Evolutionary conservation across 2,888 invertebrate species (phyloP).

Genomic region (Gnatocerus cornutus): DNA sequence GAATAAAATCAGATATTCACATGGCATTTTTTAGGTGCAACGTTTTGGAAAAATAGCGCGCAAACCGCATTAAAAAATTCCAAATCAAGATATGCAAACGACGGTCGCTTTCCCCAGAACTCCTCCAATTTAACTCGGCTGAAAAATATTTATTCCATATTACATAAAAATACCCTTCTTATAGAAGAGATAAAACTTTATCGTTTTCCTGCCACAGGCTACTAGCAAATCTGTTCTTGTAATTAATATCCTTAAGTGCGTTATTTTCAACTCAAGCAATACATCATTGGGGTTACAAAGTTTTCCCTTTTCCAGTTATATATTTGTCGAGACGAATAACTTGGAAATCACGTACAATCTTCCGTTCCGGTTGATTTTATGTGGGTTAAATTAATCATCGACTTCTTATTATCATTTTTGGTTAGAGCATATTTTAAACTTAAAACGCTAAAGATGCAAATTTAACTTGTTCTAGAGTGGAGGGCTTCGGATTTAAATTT

Average conservation of each 20-base stretch:
- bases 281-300: constrained; percentile 19
- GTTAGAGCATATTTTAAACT: constrained; percentile 28
- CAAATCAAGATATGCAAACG: constrained; percentile 43
- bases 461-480: constrained; percentile 20
- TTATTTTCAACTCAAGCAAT: constrained; percentile 21
- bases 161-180: constrained; percentile 19
- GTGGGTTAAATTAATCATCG: constrained; percentile 33
- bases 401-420: constrained; percentile 34
- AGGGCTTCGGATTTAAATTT: constrained; percentile 36
- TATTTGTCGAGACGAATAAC: too few species aligned
- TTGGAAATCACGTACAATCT: not conserved
- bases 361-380: constrained; percentile 1
- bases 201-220: constrained; percentile 3
- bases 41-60: constrained; percentile 26
- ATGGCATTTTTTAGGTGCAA: constrained; percentile 27
- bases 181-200: constrained; percentile 28
- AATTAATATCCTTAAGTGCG: constrained; percentile 10
- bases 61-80: constrained; percentile 36
- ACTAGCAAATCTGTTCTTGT: constrained; percentile 8
- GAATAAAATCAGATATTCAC: constrained; percentile 24
- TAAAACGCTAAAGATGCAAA: constrained; percentile 35
- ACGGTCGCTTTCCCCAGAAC: constrained; percentile 14
- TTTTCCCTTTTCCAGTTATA: constrained; percentile 3
- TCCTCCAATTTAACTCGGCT: constrained; percentile 29
- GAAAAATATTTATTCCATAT: constrained; percentile 30